phyloP scores from a whole-genome alignment of 23 tunicate genomes.

The Halocynthia aurantium region DNA sequence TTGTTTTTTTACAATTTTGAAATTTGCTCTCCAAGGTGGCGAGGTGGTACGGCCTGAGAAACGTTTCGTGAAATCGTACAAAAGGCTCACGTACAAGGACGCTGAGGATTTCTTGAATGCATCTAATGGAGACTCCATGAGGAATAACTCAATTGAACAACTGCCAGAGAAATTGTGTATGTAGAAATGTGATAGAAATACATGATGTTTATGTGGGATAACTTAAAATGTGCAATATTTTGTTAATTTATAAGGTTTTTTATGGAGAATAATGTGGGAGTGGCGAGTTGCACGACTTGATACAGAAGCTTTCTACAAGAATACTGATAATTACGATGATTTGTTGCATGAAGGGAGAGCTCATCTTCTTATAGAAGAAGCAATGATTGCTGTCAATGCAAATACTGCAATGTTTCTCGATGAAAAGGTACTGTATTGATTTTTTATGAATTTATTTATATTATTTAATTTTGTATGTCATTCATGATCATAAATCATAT shows the following conservation, averaged over 20 bases:
- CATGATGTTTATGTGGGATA: neutral
- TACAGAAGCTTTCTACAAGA: constrained; percentile 28
- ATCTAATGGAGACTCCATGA: neutral
- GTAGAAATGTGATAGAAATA: neutral
- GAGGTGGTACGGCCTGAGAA: constrained; percentile 2
- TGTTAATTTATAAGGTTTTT: constrained; percentile 3
- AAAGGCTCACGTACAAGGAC: constrained; percentile 34
- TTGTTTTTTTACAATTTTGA: neutral
- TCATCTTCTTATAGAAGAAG: constrained; percentile 41
- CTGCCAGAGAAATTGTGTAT: constrained; percentile 7
- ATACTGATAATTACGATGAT: neutral
- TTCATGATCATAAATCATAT: neutral
- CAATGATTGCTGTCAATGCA: constrained; percentile 35
- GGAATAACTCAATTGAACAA: neutral
- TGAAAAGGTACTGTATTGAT: constrained; percentile 1
- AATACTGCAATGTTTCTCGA: constrained; percentile 27
- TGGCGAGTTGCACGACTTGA: constrained; percentile 31
- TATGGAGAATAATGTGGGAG: constrained; percentile 39
- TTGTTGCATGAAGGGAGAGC: constrained; percentile 10
- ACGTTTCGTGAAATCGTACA: constrained; percentile 16
- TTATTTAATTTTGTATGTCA: neutral
- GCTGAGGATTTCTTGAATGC: constrained; percentile 28
- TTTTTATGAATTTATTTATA: neutral
- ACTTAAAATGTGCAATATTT: neutral
- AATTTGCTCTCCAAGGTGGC: neutral